Conservation (phyloP, 1,140 invertebrate species). For the Linepithema humile region DNA sequence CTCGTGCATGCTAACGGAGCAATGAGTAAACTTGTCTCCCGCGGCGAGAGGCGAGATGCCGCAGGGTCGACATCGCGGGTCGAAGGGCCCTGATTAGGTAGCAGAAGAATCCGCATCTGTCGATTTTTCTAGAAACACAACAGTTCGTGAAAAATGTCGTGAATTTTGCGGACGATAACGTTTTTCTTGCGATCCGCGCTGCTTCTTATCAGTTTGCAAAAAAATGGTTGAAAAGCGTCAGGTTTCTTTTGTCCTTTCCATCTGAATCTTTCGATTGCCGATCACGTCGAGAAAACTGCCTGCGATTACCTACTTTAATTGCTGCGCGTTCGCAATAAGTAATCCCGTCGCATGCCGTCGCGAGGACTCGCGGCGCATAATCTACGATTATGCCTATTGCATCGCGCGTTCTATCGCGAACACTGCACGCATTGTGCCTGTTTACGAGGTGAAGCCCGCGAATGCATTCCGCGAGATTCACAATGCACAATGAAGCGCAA, state of each 20-base stretch:
- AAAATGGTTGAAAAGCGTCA: neutral
- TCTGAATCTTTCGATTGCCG: neutral
- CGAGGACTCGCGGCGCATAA: neutral
- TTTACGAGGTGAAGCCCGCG: conserved; percentile 30
- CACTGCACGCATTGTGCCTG: conserved; percentile 39
- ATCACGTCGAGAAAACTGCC: conserved; percentile 14
- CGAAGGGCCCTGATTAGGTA: neutral
- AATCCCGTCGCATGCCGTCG: conserved; percentile 33
- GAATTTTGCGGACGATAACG: neutral
- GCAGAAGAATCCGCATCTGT: neutral
- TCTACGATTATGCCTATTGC: conserved; percentile 34
- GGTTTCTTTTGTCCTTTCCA: neutral
- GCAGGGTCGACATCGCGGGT: neutral
- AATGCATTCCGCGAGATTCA: conserved; percentile 27
- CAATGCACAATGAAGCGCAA: conserved; percentile 15
- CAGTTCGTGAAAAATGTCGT: neutral
- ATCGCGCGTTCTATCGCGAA: conserved; percentile 40
- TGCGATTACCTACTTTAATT: conserved; percentile 25
- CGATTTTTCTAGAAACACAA: neutral
- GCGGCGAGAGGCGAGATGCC: conserved; percentile 22
- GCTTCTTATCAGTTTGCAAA: too few relatives aligned
- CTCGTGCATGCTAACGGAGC: conserved; percentile 36
- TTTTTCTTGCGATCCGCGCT: neutral
- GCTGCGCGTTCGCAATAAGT: neutral
- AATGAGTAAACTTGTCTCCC: conserved; percentile 61